Conservation (phyloP, 2,797 vertebrate species). For the Alosa sapidissima region DNA sequence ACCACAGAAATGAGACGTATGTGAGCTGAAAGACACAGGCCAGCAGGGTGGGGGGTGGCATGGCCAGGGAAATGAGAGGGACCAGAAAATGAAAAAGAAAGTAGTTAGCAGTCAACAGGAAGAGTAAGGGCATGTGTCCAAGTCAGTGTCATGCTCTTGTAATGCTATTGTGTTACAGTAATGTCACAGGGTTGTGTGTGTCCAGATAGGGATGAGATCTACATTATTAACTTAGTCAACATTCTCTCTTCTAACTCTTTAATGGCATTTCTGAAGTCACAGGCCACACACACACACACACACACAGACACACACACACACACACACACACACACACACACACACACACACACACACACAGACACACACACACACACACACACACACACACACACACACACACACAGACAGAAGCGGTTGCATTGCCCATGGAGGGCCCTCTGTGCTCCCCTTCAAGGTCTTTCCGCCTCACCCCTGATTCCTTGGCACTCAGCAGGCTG, state of each 20-base stretch:
- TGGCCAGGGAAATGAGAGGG: neutral
- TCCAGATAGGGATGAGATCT: neutral
- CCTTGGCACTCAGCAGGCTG: neutral
- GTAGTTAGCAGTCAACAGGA: neutral
- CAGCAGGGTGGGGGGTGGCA: neutral
- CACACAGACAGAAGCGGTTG: neutral
- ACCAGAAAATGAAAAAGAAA: neutral
- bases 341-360: too few relatives aligned
- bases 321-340: too few relatives aligned
- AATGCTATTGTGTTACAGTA: neutral
- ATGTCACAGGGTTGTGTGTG: neutral
- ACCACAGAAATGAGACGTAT: neutral
- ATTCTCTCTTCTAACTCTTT: neutral
- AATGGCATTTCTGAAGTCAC: neutral
- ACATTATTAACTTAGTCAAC: too few relatives aligned
- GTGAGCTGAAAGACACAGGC: neutral
- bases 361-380: too few relatives aligned
- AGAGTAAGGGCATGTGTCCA: neutral
- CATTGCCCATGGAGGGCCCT: neutral
- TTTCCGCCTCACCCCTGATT: neutral
- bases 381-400: too few relatives aligned
- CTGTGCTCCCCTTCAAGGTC: neutral
- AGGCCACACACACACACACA: neutral
- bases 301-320: too few relatives aligned
- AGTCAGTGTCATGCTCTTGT: neutral